These are phyloP conservation scores for Laterallus jamaicensis DNA, from an alignment of 2,113 vertebrate genomes.

Conservation along the genomic window DNA sequence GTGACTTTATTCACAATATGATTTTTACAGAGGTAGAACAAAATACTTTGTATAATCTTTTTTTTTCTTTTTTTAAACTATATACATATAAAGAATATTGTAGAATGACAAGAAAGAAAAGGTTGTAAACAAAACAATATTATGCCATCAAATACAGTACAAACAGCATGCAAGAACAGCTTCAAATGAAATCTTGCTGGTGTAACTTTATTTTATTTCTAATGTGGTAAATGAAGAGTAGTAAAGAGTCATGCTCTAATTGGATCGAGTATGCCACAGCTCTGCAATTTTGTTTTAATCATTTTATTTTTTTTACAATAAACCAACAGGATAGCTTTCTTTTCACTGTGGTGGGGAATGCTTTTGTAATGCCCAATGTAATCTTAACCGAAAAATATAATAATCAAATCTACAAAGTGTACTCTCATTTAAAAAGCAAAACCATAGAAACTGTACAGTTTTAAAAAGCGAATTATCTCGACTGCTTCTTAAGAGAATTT, in stretches of 20 bases:
- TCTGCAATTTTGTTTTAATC: constrained; percentile 43
- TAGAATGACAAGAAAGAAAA: constrained; percentile 40
- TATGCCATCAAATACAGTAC: constrained; percentile 64
- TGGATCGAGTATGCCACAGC: constrained; percentile 35
- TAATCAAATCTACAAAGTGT: constrained; percentile 15
- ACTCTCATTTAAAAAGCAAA: constrained; percentile 38
- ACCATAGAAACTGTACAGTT: constrained; percentile 45
- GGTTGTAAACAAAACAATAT: constrained; percentile 51
- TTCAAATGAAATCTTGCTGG: constrained; percentile 67
- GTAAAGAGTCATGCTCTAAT: constrained; percentile 60
- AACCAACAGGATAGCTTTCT: constrained; percentile 29
- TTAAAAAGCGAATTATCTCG: constrained; percentile 40
- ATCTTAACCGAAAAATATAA: constrained; percentile 36
- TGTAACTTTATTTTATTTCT: constrained; percentile 56
- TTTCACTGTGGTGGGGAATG: constrained; percentile 26
- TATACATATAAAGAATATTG: constrained; percentile 73
- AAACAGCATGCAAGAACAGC: constrained; percentile 69
- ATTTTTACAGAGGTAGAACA: constrained; percentile 83
- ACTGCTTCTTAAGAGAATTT: constrained; percentile 35
- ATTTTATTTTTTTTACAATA: constrained; percentile 25
- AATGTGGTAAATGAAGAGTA: constrained; percentile 45
- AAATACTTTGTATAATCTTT: constrained; percentile 78
- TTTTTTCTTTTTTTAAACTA: constrained; percentile 36
- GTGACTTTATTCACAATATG: constrained; percentile 83
- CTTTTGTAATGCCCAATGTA: constrained; percentile 34